Evolutionary conservation across 2,888 invertebrate species (phyloP).

Genomic region (Scaptomyza parva): DNA sequence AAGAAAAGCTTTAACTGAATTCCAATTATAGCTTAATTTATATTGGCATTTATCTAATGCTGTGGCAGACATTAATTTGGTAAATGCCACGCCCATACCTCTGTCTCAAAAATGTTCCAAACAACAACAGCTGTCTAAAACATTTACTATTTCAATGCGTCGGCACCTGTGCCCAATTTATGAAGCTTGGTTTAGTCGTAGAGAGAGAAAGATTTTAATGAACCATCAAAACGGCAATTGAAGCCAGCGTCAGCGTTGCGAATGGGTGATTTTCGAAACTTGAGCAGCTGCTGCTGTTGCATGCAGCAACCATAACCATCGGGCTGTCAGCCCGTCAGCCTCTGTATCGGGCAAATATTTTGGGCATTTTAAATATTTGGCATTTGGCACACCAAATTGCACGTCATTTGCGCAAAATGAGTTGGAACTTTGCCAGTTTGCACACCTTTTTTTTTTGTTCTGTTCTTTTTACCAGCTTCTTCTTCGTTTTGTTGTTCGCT

Average conservation of each 20-base stretch:
- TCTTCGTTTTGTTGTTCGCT: conserved; percentile 16
- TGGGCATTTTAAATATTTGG: conserved; percentile 67
- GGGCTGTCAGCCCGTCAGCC: conserved; percentile 6
- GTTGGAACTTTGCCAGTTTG: conserved; percentile 39
- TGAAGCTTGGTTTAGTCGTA: conserved; percentile 26
- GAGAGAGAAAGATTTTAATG: conserved; percentile 56
- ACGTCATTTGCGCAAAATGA: conserved; percentile 69
- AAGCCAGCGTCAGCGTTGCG: conserved; percentile 64
- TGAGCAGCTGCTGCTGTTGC: conserved; percentile 34
- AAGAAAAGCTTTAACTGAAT: conserved; percentile 22
- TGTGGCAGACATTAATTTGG: conserved; percentile 37
- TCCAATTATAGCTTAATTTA: conserved; percentile 43
- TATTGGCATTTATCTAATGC: conserved; percentile 52
- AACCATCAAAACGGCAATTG: conserved; percentile 71
- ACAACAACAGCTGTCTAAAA: conserved; percentile 24
- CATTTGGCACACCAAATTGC: conserved; percentile 67
- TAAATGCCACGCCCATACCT: background rate
- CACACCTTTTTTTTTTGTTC: conserved; percentile 29
- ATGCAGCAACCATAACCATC: conserved; percentile 5
- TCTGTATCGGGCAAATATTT: conserved; percentile 44
- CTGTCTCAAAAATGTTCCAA: no score
- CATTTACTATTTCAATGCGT: conserved; percentile 46
- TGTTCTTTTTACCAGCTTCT: conserved; percentile 5
- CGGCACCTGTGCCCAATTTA: conserved; percentile 58
- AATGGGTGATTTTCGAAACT: conserved; percentile 64